Evolutionary conservation across 2,888 invertebrate species (phyloP), one percentile per base, ranked within the genome.

Genomic region (Diarsia mendica): DNA sequence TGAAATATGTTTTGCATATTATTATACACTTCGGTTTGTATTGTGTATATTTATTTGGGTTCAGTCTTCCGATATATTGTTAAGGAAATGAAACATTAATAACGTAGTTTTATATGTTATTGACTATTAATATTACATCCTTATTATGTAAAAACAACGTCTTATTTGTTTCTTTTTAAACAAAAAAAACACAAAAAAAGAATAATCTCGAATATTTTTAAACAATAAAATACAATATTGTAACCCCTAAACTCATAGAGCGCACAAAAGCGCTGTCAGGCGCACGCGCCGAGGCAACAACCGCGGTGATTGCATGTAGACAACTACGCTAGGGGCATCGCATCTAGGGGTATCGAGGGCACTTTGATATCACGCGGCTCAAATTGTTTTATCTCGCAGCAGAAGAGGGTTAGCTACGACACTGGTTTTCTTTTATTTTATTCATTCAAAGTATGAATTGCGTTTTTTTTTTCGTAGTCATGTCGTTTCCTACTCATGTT

Each of bases 351-450:
- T 51, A 80, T 74, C 55, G 68, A 77, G 82, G 65, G 85, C 75
- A 75, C 85, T 81, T 77, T 67, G 72, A 67, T 80, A 83, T 77
- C 77, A 79, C 67, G 55, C 77, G 53, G 58, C 51, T 79, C 65
- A 84, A 85, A 83, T 83, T 80, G 80, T 83, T 80, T 82, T 87
- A 84, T 79, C 75, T 80, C 60, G 10, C 10, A 23, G 44, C n/a
- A 53, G 0, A 51, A 69, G 75, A 67, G 82, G 79, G 72, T 68
- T 69, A 61, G 49, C 39, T 39, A 11, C 15, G 28, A 28, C 6
- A 49, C 15, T 48, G n/a, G 0, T 58, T 18, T 75, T 18, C 15
- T 3, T 39, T 60, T 46, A 28, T 58, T 58, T 53, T 55, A 44
- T 79, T 28, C 0, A 15, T 39, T 8, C 6, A 28, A 23, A 49